A percentile compares a stretch with the other conserved stretches of the same genome.
Conservation (phyloP, 1,140 invertebrate species). For the Zaprionus nigranus region DNA sequence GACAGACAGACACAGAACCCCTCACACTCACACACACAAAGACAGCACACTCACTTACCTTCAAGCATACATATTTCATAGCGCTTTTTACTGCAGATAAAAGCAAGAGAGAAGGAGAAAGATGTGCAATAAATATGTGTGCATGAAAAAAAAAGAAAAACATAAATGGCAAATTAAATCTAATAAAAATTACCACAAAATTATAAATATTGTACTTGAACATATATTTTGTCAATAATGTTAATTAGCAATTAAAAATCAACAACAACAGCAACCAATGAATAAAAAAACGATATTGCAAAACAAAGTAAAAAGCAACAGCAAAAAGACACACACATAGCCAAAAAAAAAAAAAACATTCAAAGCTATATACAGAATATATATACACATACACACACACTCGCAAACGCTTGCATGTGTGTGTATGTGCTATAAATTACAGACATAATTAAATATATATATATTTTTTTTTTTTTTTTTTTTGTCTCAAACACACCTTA, state of each 20-base stretch:
- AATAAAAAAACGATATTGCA: no score
- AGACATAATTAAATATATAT: conserved; percentile 43
- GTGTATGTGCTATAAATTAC: conserved; percentile 25
- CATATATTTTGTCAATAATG: conserved; percentile 81
- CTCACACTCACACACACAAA: conserved; percentile 8
- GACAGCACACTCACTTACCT: conserved; percentile 14
- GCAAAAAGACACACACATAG: conserved; percentile 18
- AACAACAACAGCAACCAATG: conserved; percentile 20
- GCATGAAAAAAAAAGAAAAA: conserved; percentile 6
- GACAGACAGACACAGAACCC: background rate
- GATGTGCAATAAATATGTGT: conserved; percentile 15
- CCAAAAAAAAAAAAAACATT: conserved; percentile 32
- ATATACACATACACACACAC: conserved; percentile 27
- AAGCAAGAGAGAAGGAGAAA: conserved; percentile 6
- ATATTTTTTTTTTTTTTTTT: conserved; percentile 55
- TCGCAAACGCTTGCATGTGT: background rate
- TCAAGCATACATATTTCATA: conserved; percentile 20
- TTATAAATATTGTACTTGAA: conserved; percentile 55
- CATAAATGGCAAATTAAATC: conserved; percentile 6
- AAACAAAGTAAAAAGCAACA: conserved; percentile 35
- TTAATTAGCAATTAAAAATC: conserved; percentile 66
- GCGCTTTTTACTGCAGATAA: conserved; percentile 32
- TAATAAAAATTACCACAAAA: conserved; percentile 30
- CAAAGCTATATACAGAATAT: conserved; percentile 41
- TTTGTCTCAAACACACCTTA: conserved; percentile 56